These are phyloP conservation scores for Orgyia antiqua DNA, from an alignment of 2,888 invertebrate species.

Conservation along the genomic window DNA sequence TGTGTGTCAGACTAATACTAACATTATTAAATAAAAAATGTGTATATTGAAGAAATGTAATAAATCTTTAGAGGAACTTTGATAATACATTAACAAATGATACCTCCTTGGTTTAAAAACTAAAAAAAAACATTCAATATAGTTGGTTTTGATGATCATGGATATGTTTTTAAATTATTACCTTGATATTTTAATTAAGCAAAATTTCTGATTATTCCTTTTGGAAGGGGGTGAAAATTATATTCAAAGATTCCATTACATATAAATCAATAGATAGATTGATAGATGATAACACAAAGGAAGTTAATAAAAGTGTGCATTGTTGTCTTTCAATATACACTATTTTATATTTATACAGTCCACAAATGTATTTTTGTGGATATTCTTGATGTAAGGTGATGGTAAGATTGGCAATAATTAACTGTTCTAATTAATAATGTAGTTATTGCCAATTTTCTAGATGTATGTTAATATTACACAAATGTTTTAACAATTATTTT, in stretches of 20 bases:
- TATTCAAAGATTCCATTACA: background rate
- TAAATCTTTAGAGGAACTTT: too few species aligned
- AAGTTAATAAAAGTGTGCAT: too few species aligned
- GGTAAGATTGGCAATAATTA: slow-evolving; percentile 42
- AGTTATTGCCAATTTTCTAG: slow-evolving; percentile 40
- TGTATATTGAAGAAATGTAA: slow-evolving; percentile 15
- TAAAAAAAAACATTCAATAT: too few species aligned
- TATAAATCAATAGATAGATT: too few species aligned
- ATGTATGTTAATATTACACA: slow-evolving; percentile 50
- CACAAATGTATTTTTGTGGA: slow-evolving; percentile 36
- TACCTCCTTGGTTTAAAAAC: too few species aligned
- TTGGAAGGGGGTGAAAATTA: background rate
- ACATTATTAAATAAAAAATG: slow-evolving; percentile 28
- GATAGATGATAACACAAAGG: too few species aligned
- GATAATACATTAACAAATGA: too few species aligned
- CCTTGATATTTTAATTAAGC: too few species aligned
- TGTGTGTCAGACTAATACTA: slow-evolving; percentile 58
- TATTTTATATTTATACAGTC: slow-evolving; percentile 25
- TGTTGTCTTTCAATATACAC: too few species aligned
- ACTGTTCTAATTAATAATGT: background rate
- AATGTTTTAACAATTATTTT: slow-evolving; percentile 40
- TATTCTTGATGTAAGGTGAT: slow-evolving; percentile 50
- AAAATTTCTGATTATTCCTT: too few species aligned
- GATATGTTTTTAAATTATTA: background rate
- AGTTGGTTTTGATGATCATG: too few species aligned